Evolutionary conservation across 2,797 vertebrate species (phyloP), one percentile per base, ranked within the genome.

Genomic region (Pipistrellus pygmaeus): DNA sequence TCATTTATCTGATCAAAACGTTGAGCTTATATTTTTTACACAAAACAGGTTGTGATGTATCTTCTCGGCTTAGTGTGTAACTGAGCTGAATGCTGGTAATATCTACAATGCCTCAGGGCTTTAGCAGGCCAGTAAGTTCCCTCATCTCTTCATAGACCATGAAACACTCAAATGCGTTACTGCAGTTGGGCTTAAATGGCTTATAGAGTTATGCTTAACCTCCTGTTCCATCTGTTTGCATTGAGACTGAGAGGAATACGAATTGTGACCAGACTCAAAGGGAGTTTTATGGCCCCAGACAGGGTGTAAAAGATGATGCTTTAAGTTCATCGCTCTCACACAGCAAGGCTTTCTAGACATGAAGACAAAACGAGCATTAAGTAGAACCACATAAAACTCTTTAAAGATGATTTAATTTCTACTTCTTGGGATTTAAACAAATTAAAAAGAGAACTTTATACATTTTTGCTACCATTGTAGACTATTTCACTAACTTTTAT

Each of bases 401-500:
- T 83, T 75, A 68, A 44, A 83, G 35, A 91, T 78, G 38, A 35
- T 48, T 88, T 90, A 83, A 80, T 83, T 88, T 93, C 53, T 95
- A 85, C 23, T 64, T 93, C 88, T 18, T 5, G 17, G 7, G 66
- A 83, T 53, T 90, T 69, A 75, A 85, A 85, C 64, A 86, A 76
- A 83, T 91, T 71, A 89, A 91, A 41, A 53, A 81, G 68, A 71
- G 3, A 87, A 90, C 21, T 68, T 55, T 77, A 84, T 86, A 57
- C 12, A 71, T 60, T 83, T 93, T 94, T 91, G 44, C 89, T 96
- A 68, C n/a, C 15, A 53, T 69, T 84, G 48, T 93, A 78, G 53
- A 80, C 55, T 86, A 87, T 69, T 71, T 91, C 55, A 93, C 38
- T 92, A 80, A 53, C n/a, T 86, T 95, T 90, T 84, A 51, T 94